phyloP scores from a whole-genome alignment of 2,888 invertebrate species.

The Eueremaeus valkanovi region DNA sequence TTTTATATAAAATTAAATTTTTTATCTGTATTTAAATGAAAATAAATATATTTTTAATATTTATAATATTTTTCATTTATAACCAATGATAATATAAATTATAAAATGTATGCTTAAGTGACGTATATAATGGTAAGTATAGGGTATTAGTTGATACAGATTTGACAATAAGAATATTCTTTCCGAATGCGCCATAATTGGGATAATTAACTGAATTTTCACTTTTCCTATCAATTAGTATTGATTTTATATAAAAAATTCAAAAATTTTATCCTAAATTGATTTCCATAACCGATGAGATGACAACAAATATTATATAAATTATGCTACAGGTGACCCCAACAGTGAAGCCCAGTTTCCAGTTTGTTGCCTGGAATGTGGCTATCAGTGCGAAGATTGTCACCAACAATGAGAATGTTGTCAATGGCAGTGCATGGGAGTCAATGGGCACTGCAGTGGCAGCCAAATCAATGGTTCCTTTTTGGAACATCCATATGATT shows the following conservation, averaged over 20 bases:
- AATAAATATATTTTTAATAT: no score
- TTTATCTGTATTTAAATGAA: no score
- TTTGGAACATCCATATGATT: conserved; percentile 49
- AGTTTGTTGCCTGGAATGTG: conserved; percentile 63
- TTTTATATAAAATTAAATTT: no score
- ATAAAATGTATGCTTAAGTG: no score
- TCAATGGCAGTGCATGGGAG: conserved; percentile 74
- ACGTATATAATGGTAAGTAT: no score
- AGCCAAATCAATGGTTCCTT: conserved; percentile 57
- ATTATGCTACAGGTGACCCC: conserved; percentile 37
- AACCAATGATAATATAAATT: no score
- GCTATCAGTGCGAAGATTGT: conserved; percentile 68
- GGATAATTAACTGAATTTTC: no score
- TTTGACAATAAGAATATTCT: no score
- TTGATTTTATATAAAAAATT: neutral
- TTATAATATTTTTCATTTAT: no score
- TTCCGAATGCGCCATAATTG: no score
- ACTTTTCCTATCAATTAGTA: no score
- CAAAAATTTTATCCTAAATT: neutral
- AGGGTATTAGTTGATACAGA: no score
- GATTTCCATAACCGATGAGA: conserved; percentile 34
- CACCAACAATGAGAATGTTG: conserved; percentile 69
- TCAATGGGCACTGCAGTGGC: conserved; percentile 66
- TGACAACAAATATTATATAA: conserved; percentile 37
- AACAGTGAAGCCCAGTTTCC: conserved; percentile 46